Evolutionary conservation across 2,113 vertebrate species (phyloP).

Genomic region (Charina bottae): DNA sequence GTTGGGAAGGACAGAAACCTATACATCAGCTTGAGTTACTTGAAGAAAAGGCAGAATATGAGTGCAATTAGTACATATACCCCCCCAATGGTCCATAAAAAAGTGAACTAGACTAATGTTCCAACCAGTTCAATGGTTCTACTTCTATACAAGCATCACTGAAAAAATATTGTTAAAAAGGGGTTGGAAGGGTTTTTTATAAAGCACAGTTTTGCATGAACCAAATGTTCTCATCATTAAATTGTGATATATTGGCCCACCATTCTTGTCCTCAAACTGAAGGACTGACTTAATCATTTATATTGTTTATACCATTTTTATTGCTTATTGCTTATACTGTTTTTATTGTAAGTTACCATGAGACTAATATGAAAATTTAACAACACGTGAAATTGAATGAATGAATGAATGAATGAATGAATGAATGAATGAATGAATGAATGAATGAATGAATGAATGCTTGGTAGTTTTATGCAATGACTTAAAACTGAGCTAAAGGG

Average conservation of each 20-base stretch:
- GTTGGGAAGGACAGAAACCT: background rate
- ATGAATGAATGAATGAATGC: background rate
- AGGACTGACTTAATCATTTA: background rate
- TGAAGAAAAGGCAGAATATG: background rate
- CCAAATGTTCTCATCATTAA: background rate
- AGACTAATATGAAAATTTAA: background rate
- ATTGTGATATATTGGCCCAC: background rate
- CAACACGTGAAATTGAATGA: background rate
- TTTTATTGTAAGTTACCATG: background rate
- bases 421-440: too few relatives aligned
- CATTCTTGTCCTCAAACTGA: background rate
- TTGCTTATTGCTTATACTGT: background rate
- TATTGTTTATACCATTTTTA: background rate
- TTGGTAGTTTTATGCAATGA: background rate
- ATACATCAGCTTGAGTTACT: background rate
- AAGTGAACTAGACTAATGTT: background rate
- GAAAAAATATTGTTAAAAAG: background rate
- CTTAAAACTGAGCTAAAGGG: background rate
- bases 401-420: too few relatives aligned
- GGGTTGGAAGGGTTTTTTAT: background rate
- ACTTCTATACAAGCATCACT: background rate
- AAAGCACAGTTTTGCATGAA: background rate
- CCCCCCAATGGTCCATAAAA: background rate
- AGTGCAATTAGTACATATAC: background rate
- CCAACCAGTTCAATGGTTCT: background rate